Evolutionary conservation across 2,113 vertebrate genomes (phyloP).

Genomic region (Paracanthobrama guichenoti): DNA sequence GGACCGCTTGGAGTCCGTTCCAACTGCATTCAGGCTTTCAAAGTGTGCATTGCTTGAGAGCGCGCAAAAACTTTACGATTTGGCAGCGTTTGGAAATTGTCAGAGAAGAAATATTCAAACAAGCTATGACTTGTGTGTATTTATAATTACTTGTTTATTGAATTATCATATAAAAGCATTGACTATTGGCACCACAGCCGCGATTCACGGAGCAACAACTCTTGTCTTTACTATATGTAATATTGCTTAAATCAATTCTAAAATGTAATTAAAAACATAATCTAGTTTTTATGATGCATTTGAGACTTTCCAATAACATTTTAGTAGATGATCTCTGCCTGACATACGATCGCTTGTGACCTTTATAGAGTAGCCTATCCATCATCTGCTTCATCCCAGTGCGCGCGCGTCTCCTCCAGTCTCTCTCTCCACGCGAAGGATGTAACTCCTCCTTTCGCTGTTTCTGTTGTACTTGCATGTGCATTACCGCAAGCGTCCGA

Average conservation of each 20-base stretch:
- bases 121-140: too few relatives aligned
- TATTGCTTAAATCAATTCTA: background rate
- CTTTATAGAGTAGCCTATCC: background rate
- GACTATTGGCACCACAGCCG: background rate
- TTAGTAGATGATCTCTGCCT: background rate
- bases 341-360: background rate
- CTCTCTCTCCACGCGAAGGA: background rate
- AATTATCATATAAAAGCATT: background rate
- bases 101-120: too few relatives aligned
- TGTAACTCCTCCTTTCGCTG: background rate
- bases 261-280: background rate
- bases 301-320: background rate
- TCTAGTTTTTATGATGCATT: background rate
- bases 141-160: background rate
- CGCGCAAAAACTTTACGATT: too few relatives aligned
- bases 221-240: background rate
- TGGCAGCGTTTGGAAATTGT: too few relatives aligned
- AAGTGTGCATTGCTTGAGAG: too few relatives aligned
- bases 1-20: too few relatives aligned
- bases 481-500: background rate
- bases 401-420: background rate
- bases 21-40: too few relatives aligned
- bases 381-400: background rate
- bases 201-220: background rate
- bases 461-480: background rate